Base-by-base conservation (phyloP, 2,113 vertebrate genomes). In the Axis porcinus region DNA sequence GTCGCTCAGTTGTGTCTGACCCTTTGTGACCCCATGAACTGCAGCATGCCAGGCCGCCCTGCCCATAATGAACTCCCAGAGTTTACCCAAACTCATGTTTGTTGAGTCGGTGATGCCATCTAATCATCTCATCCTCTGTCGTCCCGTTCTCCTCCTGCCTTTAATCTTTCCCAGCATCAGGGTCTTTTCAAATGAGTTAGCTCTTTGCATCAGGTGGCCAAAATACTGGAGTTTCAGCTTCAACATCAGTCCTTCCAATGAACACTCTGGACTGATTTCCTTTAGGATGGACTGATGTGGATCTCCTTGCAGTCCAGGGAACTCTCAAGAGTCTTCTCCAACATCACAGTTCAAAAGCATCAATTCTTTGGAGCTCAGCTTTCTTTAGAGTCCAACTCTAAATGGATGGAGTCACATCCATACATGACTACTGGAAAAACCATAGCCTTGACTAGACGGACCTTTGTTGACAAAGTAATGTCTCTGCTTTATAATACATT, bases 61-160 rank as follows among this genome's bases (percentile, higher is more conserved):
- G 64, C 36, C n/a, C 17, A 1, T 70, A n/a, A 36, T 1, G 4
- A 70, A 11, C 64, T 36, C n/a, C 17, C 0, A 1, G n/a, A 36
- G 9, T 21, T 36, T 70, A 4, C n/a, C 17, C n/a, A 70, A 21
- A 36, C 64, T 36, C 64, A 36, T 70, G n/a, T 67, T 7, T 16
- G 3, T n/a, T 67, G 33, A n/a, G 33, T 36, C 2, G 4, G n/a
- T 67, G 17, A 67, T 67, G 64, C 33, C 64, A 67, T 67, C 33
- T 36, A 67, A 67, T 33, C 64, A 67, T 67, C 33, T 67, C 64
- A 36, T 21, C 33, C 8, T 36, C 16, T 9, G 8, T 21, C 1
- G 0, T 21, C 64, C n/a, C 64, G 17, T 19, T 67, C 17, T 67
- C 60, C 30, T 64, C 64, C 17, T 21, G n/a, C 4, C 17, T 21